Evolutionary conservation across 2,113 vertebrate species (phyloP).

Genomic region (Catagonus wagneri): DNA sequence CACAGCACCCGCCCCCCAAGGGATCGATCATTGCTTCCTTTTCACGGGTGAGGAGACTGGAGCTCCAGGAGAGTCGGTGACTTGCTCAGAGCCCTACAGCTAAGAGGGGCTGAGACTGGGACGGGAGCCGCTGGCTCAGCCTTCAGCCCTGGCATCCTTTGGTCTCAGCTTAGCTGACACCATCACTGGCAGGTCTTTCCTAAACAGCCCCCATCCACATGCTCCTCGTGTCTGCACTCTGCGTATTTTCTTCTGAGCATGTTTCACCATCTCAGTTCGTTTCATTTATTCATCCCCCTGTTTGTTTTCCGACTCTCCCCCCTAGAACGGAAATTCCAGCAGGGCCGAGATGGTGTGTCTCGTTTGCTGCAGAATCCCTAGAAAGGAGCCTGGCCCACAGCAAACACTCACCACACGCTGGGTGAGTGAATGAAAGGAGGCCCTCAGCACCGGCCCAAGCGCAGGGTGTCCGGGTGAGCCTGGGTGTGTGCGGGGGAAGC

Average conservation of each 20-base stretch:
- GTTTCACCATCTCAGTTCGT: not conserved
- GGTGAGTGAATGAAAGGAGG: not conserved
- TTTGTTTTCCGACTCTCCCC: constrained; percentile 54
- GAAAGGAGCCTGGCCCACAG: not conserved
- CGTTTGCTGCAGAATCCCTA: not conserved
- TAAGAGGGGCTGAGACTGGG: not conserved
- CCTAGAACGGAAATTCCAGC: not conserved
- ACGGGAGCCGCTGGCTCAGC: not conserved
- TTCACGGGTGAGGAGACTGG: not conserved
- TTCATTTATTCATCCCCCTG: not conserved
- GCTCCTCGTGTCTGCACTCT: not conserved
- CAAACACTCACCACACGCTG: fast-evolving
- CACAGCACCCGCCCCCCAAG: not conserved
- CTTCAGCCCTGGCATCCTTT: not conserved
- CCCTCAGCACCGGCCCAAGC: not conserved
- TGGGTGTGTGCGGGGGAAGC: not conserved
- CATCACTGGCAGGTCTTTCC: not conserved
- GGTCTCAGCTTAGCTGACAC: not conserved
- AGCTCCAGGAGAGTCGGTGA: not conserved
- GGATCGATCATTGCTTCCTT: not conserved
- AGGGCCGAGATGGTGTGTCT: not conserved
- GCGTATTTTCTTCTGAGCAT: constrained; percentile 21
- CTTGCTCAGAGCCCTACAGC: not conserved
- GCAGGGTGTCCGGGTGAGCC: not conserved
- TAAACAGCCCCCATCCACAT: not conserved